Evolutionary conservation across 2,113 vertebrate genomes (phyloP), one percentile per base, ranked within the genome.

Genomic region (Cisticola juncidis): DNA sequence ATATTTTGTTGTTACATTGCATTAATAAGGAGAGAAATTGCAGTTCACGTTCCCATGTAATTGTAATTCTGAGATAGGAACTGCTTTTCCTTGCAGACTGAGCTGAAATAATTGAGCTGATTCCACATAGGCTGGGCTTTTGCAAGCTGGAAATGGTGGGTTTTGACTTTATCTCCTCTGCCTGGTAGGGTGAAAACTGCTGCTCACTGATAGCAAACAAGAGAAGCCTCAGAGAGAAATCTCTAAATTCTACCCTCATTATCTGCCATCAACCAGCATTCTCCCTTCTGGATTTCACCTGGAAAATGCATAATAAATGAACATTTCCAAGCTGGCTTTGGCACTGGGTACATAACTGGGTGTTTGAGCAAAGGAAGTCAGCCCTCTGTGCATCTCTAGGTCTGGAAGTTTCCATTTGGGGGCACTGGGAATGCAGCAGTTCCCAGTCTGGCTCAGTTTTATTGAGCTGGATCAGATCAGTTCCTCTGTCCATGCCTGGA

Each of bases 31-130:
- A 86, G 47, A 57, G 44, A 85, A 94, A 91, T 4, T 85, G 61
- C 84, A 79, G 83, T 33, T 87, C 69, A 76, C 33, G 26, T 91
- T 61, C 31, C 45, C 45, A 6, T 51, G 35, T 51, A 54, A 78
- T 86, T 92, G 38, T 44, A 86, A 84, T 86, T 94, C 72, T 60
- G 84, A 84, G 51, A 57, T 64, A 92, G 36, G 26, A 86, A 20
- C 44, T 62, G 47, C 26, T 65, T 86, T 53, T 83, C 44, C 48
- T 38, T 94, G 69, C 24, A 60, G 48, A 64, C 76, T 48, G 33
- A 71, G 69, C 56, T 71, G 60, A 62, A 95, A 90, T 92, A 93
- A 95, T 71, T 88, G 26, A 88, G 76, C 42, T 70, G 65, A 87
- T 94, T 71, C 61, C 48, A 85, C 57, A 64, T 26, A 38, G 56